Evolutionary conservation across 1,140 invertebrate genomes (phyloP).

Genomic region (Temnothorax curvispinosus): DNA sequence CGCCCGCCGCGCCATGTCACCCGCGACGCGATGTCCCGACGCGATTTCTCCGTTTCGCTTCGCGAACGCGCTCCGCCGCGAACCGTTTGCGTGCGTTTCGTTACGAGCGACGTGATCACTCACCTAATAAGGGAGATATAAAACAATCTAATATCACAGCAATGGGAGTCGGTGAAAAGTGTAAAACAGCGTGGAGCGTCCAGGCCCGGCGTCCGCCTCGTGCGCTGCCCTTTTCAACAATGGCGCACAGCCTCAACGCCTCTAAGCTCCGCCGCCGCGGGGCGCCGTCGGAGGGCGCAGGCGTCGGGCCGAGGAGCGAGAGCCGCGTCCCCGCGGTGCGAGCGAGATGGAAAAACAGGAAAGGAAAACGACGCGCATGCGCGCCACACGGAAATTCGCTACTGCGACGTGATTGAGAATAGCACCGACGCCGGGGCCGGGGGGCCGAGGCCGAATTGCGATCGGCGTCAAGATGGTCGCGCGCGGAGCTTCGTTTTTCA

Average conservation of each 20-base stretch:
- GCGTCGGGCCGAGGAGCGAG: constrained; percentile 13
- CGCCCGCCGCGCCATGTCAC: constrained; percentile 66
- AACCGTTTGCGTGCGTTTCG: too few relatives aligned
- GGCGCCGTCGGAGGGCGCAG: constrained; percentile 68
- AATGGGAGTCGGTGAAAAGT: constrained; percentile 72
- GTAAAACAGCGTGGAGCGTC: constrained; percentile 76
- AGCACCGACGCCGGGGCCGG: constrained; percentile 20
- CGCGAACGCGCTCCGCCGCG: too few relatives aligned
- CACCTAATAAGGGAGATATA: constrained; percentile 77
- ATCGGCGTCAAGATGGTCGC: constrained; percentile 17
- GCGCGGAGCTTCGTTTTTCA: background rate
- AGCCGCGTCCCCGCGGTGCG: background rate
- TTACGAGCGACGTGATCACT: constrained; percentile 67
- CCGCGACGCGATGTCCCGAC: background rate
- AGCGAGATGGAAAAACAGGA: constrained; percentile 67
- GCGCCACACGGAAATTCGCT: constrained; percentile 54
- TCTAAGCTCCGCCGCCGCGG: constrained; percentile 35
- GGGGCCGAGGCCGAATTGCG: constrained; percentile 14
- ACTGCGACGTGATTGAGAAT: constrained; percentile 64
- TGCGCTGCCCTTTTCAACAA: constrained; percentile 82
- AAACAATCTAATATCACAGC: constrained; percentile 82
- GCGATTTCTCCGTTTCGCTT: background rate
- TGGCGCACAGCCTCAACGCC: constrained; percentile 73
- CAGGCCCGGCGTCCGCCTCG: constrained; percentile 79
- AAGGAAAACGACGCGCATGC: constrained; percentile 67